phyloP scores from a whole-genome alignment of 2,888 invertebrate species.

The Phrixothrix hirtus region DNA sequence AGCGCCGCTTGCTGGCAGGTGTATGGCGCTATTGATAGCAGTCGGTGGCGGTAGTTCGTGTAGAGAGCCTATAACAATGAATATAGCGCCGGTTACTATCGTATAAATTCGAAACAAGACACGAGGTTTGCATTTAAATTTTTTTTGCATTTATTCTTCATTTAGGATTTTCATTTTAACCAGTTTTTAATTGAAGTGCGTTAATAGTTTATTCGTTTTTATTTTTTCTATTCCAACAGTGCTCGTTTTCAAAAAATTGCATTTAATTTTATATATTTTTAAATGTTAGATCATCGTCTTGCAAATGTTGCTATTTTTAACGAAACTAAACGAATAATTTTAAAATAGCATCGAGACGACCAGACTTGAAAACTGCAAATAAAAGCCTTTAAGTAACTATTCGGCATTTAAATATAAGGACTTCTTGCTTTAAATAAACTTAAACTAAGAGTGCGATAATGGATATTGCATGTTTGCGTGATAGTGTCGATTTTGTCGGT shows the following conservation, averaged over 20 bases:
- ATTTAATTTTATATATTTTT: background rate
- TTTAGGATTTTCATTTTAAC: no score
- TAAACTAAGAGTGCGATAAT: slow-evolving; percentile 13
- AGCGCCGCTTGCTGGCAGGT: slow-evolving; percentile 24
- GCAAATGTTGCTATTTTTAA: slow-evolving; percentile 28
- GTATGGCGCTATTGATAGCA: slow-evolving; percentile 27
- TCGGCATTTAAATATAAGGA: slow-evolving; percentile 8
- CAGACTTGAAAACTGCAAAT: slow-evolving; percentile 2
- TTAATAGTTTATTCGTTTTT: background rate
- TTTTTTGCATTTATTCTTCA: background rate
- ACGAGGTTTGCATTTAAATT: slow-evolving; percentile 8
- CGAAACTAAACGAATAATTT: slow-evolving; percentile 25
- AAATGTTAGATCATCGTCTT: slow-evolving; percentile 25
- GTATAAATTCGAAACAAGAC: slow-evolving; percentile 7
- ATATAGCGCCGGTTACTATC: slow-evolving; percentile 1
- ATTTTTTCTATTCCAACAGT: background rate
- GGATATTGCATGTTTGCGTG: slow-evolving; percentile 2
- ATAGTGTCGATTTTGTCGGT: slow-evolving; percentile 1
- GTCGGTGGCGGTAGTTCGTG: slow-evolving; percentile 26
- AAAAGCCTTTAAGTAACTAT: background rate
- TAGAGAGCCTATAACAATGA: slow-evolving; percentile 13
- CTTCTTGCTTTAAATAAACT: slow-evolving; percentile 4
- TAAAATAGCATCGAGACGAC: slow-evolving; percentile 25
- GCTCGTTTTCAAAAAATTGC: no score
- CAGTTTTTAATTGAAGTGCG: no score